Evolutionary conservation across 2,797 vertebrate species (phyloP).

Genomic region (Phoebastria nigripes): DNA sequence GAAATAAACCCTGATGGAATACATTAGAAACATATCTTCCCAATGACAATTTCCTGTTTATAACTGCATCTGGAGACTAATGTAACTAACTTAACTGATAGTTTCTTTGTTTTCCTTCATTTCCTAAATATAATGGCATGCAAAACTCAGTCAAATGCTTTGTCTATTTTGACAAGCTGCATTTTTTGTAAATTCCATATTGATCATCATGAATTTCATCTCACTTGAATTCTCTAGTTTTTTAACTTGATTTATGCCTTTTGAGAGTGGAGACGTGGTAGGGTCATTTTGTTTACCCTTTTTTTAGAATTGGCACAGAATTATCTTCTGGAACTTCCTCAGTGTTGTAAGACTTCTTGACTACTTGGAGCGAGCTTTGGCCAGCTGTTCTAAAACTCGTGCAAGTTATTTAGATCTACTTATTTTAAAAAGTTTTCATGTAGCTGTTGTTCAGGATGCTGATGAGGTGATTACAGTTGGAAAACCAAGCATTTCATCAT

Average conservation of each 20-base stretch:
- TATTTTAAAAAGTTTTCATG: background rate
- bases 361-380: slow-evolving; percentile 34
- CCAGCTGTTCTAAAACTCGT: slow-evolving; percentile 34
- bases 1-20: slow-evolving; percentile 57
- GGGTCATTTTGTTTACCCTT: background rate
- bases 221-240: background rate
- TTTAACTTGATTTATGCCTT: background rate
- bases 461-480: background rate
- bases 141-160: background rate
- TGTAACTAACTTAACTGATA: slow-evolving; percentile 17
- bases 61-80: slow-evolving; percentile 49
- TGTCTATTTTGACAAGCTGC: background rate
- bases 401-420: background rate
- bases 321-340: slow-evolving; percentile 16
- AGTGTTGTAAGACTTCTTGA: slow-evolving; percentile 33
- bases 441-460: background rate
- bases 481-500: background rate
- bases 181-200: background rate
- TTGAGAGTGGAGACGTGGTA: background rate
- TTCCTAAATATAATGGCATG: background rate
- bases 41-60: slow-evolving; percentile 63
- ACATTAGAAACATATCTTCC: slow-evolving; percentile 60
- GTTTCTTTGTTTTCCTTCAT: slow-evolving; percentile 17
- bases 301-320: background rate
- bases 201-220: background rate